These are phyloP conservation scores for Ennomos erosarius DNA, from an alignment of 2,888 invertebrate species.

Conservation along the genomic window DNA sequence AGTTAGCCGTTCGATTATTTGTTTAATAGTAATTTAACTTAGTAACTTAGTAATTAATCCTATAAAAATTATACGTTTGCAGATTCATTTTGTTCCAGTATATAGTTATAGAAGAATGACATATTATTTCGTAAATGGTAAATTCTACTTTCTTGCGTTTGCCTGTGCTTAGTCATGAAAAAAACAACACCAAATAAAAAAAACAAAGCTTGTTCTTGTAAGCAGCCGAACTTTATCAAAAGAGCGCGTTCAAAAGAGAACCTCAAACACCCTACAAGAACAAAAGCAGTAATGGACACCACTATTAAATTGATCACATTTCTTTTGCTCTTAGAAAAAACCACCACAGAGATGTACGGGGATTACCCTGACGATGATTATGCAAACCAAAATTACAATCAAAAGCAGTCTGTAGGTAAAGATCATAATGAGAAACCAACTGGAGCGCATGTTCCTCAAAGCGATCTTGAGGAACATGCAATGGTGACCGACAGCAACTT, in stretches of 20 bases:
- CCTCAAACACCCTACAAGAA: background rate
- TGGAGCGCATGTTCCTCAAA: background rate
- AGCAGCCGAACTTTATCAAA: too few relatives aligned
- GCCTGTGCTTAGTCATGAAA: too few relatives aligned
- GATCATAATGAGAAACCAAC: background rate
- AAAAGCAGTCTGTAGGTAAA: background rate
- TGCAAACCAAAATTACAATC: background rate
- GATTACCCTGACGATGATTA: constrained; percentile 6
- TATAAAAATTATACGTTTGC: too few relatives aligned
- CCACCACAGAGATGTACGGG: background rate
- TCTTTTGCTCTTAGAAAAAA: constrained; percentile 1
- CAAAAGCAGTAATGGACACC: constrained; percentile 2
- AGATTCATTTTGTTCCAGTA: too few relatives aligned
- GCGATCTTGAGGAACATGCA: constrained; percentile 50
- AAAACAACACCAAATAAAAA: background rate
- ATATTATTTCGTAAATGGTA: too few relatives aligned
- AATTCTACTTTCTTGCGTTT: too few relatives aligned
- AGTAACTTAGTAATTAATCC: too few relatives aligned
- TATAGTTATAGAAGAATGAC: too few relatives aligned
- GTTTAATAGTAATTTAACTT: too few relatives aligned
- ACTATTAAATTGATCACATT: background rate
- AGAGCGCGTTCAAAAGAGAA: too few relatives aligned
- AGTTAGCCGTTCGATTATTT: too few relatives aligned
- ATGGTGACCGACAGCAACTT: constrained; percentile 53
- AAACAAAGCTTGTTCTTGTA: too few relatives aligned